Conservation (phyloP, 2,113 vertebrate species). For the Aphelocoma coerulescens region DNA sequence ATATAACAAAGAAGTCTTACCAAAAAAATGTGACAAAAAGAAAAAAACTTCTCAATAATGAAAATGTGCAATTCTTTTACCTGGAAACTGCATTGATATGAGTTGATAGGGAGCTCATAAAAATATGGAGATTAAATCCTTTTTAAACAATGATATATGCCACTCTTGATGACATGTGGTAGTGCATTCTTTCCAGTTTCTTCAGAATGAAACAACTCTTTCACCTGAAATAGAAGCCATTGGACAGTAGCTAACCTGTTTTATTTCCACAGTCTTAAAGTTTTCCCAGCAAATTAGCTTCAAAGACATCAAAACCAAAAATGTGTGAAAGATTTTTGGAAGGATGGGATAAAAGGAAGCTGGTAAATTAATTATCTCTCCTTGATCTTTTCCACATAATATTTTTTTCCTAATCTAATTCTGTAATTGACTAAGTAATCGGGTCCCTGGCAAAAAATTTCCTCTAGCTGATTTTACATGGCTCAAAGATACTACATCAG, state of each 20-base stretch:
- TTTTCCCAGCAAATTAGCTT: conserved; percentile 18
- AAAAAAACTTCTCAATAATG: accelerated
- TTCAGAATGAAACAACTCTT: neutral
- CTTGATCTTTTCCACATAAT: conserved; percentile 17
- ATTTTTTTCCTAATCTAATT: conserved; percentile 9
- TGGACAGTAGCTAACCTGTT: conserved; percentile 33
- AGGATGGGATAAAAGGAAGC: neutral
- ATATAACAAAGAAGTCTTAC: neutral
- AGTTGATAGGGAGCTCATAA: neutral
- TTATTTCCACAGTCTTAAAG: neutral
- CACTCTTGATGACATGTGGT: neutral
- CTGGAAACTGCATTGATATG: neutral
- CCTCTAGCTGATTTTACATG: neutral
- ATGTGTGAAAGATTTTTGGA: conserved; percentile 8
- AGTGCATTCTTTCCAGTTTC: neutral
- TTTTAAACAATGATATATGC: neutral
- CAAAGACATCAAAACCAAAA: conserved; percentile 17
- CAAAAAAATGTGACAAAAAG: neutral
- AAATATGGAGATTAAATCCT: neutral
- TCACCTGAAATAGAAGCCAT: conserved; percentile 21
- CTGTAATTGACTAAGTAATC: neutral
- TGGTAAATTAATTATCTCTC: conserved; percentile 39
- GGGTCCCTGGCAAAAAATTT: neutral
- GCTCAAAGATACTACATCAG: neutral
- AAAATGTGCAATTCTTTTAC: neutral